phyloP scores from a whole-genome alignment of 2,797 vertebrate genomes.

The Acanthopagrus latus region DNA sequence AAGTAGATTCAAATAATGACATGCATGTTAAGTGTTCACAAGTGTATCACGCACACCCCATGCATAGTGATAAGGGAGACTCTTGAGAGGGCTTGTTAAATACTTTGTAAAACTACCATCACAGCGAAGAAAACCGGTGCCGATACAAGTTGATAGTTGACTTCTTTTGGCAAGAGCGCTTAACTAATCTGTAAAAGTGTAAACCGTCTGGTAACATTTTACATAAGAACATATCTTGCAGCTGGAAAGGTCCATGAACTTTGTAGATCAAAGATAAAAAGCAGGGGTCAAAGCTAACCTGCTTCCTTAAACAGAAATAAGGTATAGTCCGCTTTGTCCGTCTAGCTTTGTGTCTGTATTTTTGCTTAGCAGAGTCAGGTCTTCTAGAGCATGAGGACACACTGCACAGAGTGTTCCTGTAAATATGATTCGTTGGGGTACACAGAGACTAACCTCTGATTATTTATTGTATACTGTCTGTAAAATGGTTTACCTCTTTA shows the following conservation, averaged over 20 bases:
- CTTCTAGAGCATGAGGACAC: background rate
- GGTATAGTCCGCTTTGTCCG: background rate
- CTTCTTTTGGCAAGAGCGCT: background rate
- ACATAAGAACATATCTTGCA: background rate
- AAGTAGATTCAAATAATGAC: constrained; percentile 52
- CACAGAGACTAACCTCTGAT: background rate
- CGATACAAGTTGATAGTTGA: background rate
- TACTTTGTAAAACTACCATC: background rate
- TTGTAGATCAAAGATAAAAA: background rate
- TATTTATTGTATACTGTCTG: background rate
- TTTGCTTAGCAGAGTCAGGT: background rate
- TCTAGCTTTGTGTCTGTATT: background rate
- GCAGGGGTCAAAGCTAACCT: background rate
- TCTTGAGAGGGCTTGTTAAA: constrained; percentile 15
- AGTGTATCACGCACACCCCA: background rate
- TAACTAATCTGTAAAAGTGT: background rate
- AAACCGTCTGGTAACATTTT: background rate
- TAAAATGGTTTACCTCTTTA: background rate
- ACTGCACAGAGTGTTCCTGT: background rate
- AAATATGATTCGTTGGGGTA: background rate
- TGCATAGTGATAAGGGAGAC: constrained; percentile 13
- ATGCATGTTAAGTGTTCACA: constrained; percentile 43
- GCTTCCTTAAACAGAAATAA: background rate
- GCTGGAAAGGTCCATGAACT: background rate
- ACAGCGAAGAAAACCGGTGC: background rate